Base-by-base conservation (phyloP, 2,797 vertebrate species). In the Lepus oiostolus region DNA sequence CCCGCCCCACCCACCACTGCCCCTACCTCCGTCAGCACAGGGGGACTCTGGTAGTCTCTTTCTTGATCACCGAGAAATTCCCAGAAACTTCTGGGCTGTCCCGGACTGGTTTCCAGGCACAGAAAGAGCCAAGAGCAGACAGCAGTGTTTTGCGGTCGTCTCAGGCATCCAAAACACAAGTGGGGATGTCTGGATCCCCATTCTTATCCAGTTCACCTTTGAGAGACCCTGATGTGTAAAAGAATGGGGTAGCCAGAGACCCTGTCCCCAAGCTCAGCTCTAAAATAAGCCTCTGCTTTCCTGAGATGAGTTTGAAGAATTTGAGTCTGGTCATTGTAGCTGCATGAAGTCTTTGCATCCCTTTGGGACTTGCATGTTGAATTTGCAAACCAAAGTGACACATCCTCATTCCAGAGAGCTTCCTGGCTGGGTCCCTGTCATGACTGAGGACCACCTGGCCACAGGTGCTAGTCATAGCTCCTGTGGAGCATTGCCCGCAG, bases 371-470 rank as follows among this genome's bases (percentile, higher is more conserved):
- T 87, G 24, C 19, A 28, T 13, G 28, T 28, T 75, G 71, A 60
- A 16, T 54, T 32, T 81, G 54, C 71, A 75, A 90, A 85, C 22
- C 6, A 9, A 60, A 81, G 50, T 22, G 6, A 38, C 0, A 11
- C n/a, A 30, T 86, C 7, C 80, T 63, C 21, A 6, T 50, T 67
- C 22, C 35, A 81, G 71, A 28, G 8, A 28, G 8, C n/a, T 35
- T 16, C 63, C n/a, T 50, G 32, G 26, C 42, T 47, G 42, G 42
- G 35, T 70, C 67, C 62, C 47, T 0, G 32, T 42, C 74, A 16
- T 2, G 17, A 52, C 79, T 67, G 3, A 1, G 50, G 3, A 52
- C 62, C 10, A 2, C n/a, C 21, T 2, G 0, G 0, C 30, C 24
- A 1, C 24, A 30, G 4, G 24, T 2, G 0, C 70, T 65, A 47